Conservation (phyloP, 2,113 vertebrate species). For the Lasiurus cinereus region DNA sequence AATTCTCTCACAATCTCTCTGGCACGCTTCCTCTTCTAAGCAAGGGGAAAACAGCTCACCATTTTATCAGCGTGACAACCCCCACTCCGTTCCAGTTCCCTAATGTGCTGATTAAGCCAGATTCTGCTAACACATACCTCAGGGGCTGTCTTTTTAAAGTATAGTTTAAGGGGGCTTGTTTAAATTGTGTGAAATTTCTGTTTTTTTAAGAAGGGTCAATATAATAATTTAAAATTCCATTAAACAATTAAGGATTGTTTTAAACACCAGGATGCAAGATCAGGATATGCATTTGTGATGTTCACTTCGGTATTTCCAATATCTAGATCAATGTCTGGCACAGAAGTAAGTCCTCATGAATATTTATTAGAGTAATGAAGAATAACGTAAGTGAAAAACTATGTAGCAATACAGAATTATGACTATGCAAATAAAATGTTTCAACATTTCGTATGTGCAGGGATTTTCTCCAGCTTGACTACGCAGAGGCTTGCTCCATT, state of each 20-base stretch:
- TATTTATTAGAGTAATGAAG: constrained; percentile 29
- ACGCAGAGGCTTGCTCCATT: neutral
- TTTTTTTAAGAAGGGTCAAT: neutral
- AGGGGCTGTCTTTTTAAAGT: constrained; percentile 30
- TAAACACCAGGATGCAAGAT: neutral
- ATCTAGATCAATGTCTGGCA: neutral
- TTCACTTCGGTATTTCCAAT: neutral
- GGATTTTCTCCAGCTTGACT: neutral
- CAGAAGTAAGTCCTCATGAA: neutral
- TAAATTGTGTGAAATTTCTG: neutral
- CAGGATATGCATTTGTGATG: neutral
- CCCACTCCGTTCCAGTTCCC: neutral
- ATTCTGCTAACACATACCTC: neutral
- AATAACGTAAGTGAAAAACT: neutral
- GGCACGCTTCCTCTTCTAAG: constrained; percentile 25
- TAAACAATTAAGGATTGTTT: neutral
- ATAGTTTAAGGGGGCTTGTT: neutral
- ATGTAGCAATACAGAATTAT: neutral
- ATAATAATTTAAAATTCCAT: neutral
- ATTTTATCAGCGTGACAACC: constrained; percentile 10
- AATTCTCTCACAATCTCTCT: constrained; percentile 61
- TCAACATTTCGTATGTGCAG: neutral
- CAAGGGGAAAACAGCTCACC: neutral
- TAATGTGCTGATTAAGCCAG: neutral
- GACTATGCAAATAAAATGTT: neutral